phyloP scores from a whole-genome alignment of 1,140 invertebrate species.

The Lordiphosa clarofinis region DNA sequence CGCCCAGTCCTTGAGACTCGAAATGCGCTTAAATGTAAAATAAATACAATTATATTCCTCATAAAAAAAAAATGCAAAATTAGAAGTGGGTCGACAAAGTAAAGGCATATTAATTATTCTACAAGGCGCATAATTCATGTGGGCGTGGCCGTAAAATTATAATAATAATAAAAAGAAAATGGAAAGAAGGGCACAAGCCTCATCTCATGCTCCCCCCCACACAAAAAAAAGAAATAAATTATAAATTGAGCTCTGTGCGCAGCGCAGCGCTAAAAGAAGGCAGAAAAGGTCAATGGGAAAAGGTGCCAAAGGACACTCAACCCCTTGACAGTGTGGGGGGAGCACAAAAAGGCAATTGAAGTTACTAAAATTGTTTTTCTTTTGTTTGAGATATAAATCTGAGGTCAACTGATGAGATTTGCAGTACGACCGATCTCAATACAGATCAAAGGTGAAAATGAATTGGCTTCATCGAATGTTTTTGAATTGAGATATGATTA shows the following conservation, averaged over 20 bases:
- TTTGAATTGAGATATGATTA: too few species aligned
- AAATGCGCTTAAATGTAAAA: conserved; percentile 76
- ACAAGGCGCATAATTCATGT: conserved; percentile 67
- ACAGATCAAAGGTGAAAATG: too few species aligned
- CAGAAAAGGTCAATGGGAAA: conserved; percentile 37
- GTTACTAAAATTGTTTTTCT: too few species aligned
- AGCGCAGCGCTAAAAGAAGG: conserved; percentile 16
- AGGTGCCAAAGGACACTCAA: conserved; percentile 44
- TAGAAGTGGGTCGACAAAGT: conserved; percentile 42
- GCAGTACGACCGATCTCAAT: too few species aligned
- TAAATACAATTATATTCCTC: conserved; percentile 73
- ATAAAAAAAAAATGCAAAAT: conserved; percentile 61
- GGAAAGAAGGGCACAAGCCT: conserved; percentile 25
- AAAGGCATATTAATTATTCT: conserved; percentile 72
- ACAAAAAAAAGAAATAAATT: conserved; percentile 56
- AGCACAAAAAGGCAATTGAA: not conserved
- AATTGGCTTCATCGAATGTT: too few species aligned
- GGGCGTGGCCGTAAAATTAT: conserved; percentile 54
- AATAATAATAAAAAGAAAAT: conserved; percentile 33
- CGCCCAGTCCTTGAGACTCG: conserved; percentile 60
- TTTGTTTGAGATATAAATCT: too few species aligned
- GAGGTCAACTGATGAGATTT: too few species aligned
- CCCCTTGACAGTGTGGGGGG: conserved; percentile 8
- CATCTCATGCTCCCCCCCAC: too few species aligned
- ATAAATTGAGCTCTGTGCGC: conserved; percentile 61